Percentiles rank a stretch among this genome's conserved stretches.
Evolutionary conservation across 2,888 invertebrate genomes (phyloP).

Genomic region (Cheilosia scutellata): DNA sequence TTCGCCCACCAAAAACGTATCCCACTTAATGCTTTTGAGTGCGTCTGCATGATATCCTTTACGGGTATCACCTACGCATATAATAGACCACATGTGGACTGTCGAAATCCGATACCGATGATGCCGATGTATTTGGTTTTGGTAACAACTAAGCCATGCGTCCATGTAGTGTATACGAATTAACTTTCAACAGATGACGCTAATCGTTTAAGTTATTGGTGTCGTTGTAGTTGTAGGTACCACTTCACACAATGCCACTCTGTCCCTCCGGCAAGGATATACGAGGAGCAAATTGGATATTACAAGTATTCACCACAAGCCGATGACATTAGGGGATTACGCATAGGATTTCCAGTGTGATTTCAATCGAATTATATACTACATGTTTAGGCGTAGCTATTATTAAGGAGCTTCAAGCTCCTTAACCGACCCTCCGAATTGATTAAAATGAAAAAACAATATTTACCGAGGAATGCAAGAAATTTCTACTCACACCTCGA

Average conservation of each 20-base stretch:
- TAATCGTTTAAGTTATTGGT: constrained; percentile 62
- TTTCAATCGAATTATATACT: constrained; percentile 24
- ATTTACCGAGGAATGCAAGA: constrained; percentile 31
- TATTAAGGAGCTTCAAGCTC: neutral
- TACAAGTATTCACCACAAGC: constrained; percentile 49
- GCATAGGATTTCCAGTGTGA: constrained; percentile 38
- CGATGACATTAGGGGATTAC: constrained; percentile 61
- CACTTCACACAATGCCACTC: neutral
- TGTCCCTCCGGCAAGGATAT: constrained; percentile 5
- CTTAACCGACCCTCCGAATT: constrained; percentile 11
- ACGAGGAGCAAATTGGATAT: constrained; percentile 55
- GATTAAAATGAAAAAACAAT: constrained; percentile 51
- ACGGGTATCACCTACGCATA: constrained; percentile 49
- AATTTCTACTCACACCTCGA: constrained; percentile 11
- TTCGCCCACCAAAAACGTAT: constrained; percentile 32
- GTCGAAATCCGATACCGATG: constrained; percentile 35
- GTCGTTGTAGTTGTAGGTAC: constrained; percentile 20
- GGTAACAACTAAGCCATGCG: constrained; percentile 42
- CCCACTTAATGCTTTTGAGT: constrained; percentile 47
- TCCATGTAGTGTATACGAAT: constrained; percentile 49
- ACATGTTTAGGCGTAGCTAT: neutral
- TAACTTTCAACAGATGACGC: constrained; percentile 60
- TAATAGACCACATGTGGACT: constrained; percentile 37
- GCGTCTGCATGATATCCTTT: constrained; percentile 23
- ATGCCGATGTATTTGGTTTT: constrained; percentile 37